Percentiles rank a stretch among this genome's conserved stretches.
Conservation (phyloP, 2,797 vertebrate genomes). For the Podargus strigoides region DNA sequence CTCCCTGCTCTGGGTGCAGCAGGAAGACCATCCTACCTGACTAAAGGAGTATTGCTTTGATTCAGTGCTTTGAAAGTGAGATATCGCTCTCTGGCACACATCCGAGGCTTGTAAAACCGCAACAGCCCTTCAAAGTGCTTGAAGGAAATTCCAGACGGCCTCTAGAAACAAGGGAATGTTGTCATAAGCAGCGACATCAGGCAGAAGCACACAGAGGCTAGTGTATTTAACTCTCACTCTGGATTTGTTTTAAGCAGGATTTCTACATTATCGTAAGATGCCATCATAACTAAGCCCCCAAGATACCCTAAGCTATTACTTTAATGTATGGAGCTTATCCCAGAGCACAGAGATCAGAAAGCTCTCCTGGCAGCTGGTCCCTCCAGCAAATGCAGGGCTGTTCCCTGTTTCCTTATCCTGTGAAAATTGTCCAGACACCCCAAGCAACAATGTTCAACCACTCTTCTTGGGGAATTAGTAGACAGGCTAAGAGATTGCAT, state of each 20-base stretch:
- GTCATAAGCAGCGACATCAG: neutral
- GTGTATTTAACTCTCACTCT: neutral
- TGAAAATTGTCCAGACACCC: neutral
- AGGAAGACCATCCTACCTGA: conserved; percentile 77
- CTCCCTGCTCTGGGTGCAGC: neutral
- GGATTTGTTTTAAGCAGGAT: neutral
- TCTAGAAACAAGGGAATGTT: conserved; percentile 71
- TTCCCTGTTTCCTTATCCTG: neutral
- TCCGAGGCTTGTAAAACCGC: conserved; percentile 91
- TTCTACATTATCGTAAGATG: neutral
- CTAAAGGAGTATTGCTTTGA: conserved; percentile 81
- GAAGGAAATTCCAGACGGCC: conserved; percentile 86
- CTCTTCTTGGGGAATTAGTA: neutral
- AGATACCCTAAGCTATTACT: neutral
- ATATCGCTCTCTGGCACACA: conserved; percentile 88
- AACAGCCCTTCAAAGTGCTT: conserved; percentile 95
- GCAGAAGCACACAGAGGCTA: neutral
- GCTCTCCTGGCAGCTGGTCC: neutral
- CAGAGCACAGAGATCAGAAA: neutral
- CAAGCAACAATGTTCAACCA: neutral
- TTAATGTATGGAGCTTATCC: neutral
- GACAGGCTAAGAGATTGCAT: neutral
- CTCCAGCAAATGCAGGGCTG: neutral
- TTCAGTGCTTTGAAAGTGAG: conserved; percentile 94
- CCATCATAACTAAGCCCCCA: neutral